Conservation (phyloP, 1,140 invertebrate species). For the Sogatella furcifera region DNA sequence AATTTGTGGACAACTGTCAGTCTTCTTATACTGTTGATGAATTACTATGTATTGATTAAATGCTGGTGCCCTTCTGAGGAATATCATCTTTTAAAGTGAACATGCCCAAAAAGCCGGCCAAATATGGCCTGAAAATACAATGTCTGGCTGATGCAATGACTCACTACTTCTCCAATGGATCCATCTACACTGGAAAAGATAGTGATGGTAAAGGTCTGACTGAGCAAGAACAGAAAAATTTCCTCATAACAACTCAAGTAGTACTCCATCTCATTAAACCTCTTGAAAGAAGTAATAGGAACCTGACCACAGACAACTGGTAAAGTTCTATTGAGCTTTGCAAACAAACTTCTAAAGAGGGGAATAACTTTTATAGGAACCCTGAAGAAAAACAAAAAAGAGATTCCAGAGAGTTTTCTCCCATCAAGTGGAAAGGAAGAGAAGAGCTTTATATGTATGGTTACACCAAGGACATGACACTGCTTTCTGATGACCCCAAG, state of each 20-base stretch:
- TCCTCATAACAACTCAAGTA: conserved; percentile 1
- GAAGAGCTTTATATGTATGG: conserved; percentile 14
- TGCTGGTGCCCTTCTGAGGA: conserved; percentile 30
- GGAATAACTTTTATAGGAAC: neutral
- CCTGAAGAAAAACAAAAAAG: conserved; percentile 8
- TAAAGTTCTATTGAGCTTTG: conserved; percentile 6
- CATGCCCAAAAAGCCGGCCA: conserved; percentile 35
- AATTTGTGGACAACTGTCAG: conserved; percentile 23
- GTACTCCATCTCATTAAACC: neutral
- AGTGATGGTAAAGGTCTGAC: conserved; percentile 4
- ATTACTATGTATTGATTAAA: conserved; percentile 30
- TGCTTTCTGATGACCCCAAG: conserved; percentile 25
- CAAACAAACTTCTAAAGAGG: conserved; percentile 19
- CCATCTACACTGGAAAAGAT: conserved; percentile 10
- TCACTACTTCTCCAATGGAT: conserved; percentile 22
- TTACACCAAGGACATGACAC: conserved; percentile 22
- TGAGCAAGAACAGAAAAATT: neutral
- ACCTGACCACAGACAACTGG: conserved; percentile 5
- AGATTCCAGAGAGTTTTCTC: conserved; percentile 12
- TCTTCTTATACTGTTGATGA: conserved; percentile 21
- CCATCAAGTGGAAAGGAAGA: conserved; percentile 5
- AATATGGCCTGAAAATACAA: conserved; percentile 29
- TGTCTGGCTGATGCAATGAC: conserved; percentile 27
- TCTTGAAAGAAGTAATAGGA: neutral
- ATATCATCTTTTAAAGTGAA: conserved; percentile 32